Evolutionary conservation across 37 sponge, comb jelly and placozoan species (phyloP).

Genomic region (Spongilla lacustris): DNA sequence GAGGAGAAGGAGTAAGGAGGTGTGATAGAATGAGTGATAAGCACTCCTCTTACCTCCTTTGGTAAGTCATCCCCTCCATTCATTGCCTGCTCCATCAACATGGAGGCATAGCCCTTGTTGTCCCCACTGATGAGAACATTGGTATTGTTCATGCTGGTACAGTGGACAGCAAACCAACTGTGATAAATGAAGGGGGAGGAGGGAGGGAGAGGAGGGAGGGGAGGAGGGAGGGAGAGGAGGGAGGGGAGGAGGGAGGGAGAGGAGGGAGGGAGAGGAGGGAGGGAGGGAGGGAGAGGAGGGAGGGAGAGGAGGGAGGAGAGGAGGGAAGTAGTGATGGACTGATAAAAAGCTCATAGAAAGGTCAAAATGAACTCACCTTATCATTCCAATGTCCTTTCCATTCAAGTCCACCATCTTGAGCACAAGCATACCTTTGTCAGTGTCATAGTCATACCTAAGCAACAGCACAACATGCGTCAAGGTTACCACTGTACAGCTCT

Average conservation of each 20-base stretch:
- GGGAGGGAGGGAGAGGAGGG: not conserved
- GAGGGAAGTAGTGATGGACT: not conserved
- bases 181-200: not conserved
- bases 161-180: slow-evolving; percentile 87
- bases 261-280: not conserved
- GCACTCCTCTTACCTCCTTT: slow-evolving; percentile 28
- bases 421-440: slow-evolving; percentile 70
- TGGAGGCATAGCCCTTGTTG: slow-evolving; percentile 84
- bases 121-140: slow-evolving; percentile 80
- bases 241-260: too few species aligned
- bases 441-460: slow-evolving; percentile 29
- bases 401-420: slow-evolving; percentile 69
- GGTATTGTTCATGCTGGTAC: slow-evolving; percentile 90
- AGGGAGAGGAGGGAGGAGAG: not conserved
- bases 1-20: not conserved
- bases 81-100: slow-evolving; percentile 65
- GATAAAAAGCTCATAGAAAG: not conserved
- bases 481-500: too few species aligned
- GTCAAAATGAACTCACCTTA: slow-evolving; percentile 16
- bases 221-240: too few species aligned
- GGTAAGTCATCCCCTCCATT: slow-evolving; percentile 55
- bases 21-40: too few species aligned
- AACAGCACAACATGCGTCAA: too few species aligned
- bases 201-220: too few species aligned
- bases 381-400: slow-evolving; percentile 63